Conservation (phyloP, 2,113 vertebrate species). For the Panthera uncia region DNA sequence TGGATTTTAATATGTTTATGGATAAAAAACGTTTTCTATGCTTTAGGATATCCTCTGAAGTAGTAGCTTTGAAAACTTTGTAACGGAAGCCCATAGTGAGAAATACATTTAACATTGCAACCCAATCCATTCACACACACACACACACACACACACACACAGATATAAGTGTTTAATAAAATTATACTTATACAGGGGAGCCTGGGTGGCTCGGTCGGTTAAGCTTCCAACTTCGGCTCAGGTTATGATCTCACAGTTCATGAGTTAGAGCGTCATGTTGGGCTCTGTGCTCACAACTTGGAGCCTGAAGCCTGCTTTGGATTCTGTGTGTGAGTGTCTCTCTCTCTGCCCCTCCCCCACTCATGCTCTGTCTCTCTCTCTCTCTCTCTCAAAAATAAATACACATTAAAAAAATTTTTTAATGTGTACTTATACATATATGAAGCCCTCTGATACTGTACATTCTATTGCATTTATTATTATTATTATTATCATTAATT, state of each 20-base stretch:
- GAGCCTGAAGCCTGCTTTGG: too few species aligned
- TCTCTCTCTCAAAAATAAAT: too few species aligned
- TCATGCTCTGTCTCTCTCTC: too few species aligned
- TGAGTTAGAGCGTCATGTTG: too few species aligned
- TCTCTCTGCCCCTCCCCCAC: too few species aligned
- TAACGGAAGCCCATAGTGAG: not conserved
- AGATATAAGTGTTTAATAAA: slow-evolving; percentile 7
- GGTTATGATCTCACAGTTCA: too few species aligned
- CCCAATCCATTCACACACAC: not conserved
- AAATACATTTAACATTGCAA: slow-evolving; percentile 21
- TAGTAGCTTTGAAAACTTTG: not conserved
- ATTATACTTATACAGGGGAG: not conserved
- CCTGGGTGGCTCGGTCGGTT: too few species aligned
- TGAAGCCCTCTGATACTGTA: not conserved
- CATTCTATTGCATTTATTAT: not conserved
- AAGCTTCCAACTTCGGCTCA: too few species aligned
- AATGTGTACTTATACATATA: too few species aligned
- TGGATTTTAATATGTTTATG: slow-evolving; percentile 8
- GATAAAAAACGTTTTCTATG: not conserved
- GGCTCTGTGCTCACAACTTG: too few species aligned
- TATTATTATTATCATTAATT: not conserved
- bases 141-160: not conserved
- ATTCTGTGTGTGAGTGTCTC: too few species aligned
- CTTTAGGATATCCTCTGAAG: not conserved
- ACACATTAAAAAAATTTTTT: too few species aligned